phyloP scores from a whole-genome alignment of 2,113 vertebrate genomes.

The Channa maculata region DNA sequence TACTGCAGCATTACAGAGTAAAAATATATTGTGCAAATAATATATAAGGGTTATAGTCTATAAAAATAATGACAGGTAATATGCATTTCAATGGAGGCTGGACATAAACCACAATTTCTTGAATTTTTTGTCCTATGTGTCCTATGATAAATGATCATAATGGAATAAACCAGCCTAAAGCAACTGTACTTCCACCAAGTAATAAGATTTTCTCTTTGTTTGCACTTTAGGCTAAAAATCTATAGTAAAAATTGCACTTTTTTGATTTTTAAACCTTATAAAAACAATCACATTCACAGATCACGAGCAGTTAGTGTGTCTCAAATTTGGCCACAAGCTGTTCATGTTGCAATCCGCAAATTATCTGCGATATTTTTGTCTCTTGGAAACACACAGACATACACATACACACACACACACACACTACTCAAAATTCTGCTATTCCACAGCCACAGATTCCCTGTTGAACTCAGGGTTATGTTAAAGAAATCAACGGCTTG shows the following conservation, averaged over 20 bases:
- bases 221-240: conserved; percentile 25
- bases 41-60: conserved; percentile 37
- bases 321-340: conserved; percentile 11
- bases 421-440: background rate
- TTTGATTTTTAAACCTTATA: too few species aligned
- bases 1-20: conserved; percentile 21
- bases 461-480: conserved; percentile 15
- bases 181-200: conserved; percentile 1
- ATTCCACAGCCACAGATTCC: conserved; percentile 12
- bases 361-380: too few species aligned
- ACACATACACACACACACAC: conserved; percentile 9
- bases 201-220: conserved; percentile 35
- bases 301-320: conserved; percentile 20
- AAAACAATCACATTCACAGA: conserved; percentile 37
- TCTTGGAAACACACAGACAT: background rate
- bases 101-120: conserved; percentile 24
- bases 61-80: conserved; percentile 40
- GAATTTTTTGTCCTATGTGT: conserved; percentile 23
- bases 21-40: conserved; percentile 49
- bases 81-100: conserved; percentile 16
- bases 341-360: too few species aligned
- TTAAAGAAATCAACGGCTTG: conserved; percentile 40
- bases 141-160: conserved; percentile 27
- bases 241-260: conserved; percentile 6
- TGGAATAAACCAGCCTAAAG: conserved; percentile 12